Percentiles rank a stretch among this genome's conserved stretches.
Evolutionary conservation across 1,140 invertebrate species (phyloP).

Genomic region (Drosophila littoralis): DNA sequence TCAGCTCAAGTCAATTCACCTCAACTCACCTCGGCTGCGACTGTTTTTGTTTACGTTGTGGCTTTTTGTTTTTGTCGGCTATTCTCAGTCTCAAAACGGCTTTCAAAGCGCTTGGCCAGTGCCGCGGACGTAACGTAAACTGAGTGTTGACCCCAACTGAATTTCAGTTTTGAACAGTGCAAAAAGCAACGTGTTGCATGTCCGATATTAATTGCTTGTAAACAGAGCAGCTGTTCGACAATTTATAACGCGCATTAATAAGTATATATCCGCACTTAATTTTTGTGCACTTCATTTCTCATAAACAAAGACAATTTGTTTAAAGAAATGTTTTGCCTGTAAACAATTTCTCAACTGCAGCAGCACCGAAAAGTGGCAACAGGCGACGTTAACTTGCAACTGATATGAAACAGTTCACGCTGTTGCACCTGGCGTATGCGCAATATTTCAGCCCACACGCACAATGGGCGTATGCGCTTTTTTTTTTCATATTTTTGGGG

Average conservation of each 20-base stretch:
- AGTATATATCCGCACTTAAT: slow-evolving; percentile 73
- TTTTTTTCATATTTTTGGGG: slow-evolving; percentile 11
- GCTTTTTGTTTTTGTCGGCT: slow-evolving; percentile 47
- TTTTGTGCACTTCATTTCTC: slow-evolving; percentile 30
- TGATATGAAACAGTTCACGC: slow-evolving; percentile 40
- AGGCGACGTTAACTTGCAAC: slow-evolving; percentile 14
- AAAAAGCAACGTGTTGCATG: slow-evolving; percentile 62
- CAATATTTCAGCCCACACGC: slow-evolving; percentile 28
- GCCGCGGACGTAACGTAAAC: slow-evolving; percentile 59
- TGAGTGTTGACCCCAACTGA: not conserved
- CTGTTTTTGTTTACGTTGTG: slow-evolving; percentile 28
- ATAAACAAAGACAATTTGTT: slow-evolving; percentile 51
- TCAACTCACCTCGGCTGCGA: slow-evolving; percentile 24
- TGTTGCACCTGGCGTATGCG: slow-evolving; percentile 56
- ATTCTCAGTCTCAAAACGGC: slow-evolving; percentile 78
- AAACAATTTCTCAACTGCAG: slow-evolving; percentile 30
- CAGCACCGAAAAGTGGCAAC: slow-evolving; percentile 12
- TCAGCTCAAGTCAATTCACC: slow-evolving; percentile 6
- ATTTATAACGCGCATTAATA: slow-evolving; percentile 53
- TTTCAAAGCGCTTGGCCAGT: slow-evolving; percentile 71
- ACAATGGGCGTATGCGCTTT: slow-evolving; percentile 47
- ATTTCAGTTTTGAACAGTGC: slow-evolving; percentile 18
- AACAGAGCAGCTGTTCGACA: slow-evolving; percentile 2
- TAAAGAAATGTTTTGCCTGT: not conserved
- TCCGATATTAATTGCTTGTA: slow-evolving; percentile 36